Evolutionary conservation across 2,797 vertebrate species (phyloP).

Genomic region (Tapera naevia): DNA sequence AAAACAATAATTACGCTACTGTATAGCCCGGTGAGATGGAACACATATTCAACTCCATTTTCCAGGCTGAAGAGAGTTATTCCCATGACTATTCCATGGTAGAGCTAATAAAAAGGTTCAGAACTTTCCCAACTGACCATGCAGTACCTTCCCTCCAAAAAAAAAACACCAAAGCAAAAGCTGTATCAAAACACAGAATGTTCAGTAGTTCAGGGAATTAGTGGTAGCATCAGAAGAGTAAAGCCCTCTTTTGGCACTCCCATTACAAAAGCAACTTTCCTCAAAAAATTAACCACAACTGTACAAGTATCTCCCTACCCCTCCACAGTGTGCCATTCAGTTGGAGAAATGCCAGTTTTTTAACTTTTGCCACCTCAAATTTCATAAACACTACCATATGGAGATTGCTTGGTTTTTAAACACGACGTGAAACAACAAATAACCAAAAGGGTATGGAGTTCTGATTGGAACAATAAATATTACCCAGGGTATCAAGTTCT

Average conservation of each 20-base stretch:
- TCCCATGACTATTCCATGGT: neutral
- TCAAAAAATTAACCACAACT: neutral
- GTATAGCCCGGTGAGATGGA: neutral
- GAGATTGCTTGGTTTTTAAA: neutral
- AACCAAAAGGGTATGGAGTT: neutral
- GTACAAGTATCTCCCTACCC: neutral
- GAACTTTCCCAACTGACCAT: neutral
- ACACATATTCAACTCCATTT: neutral
- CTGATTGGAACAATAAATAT: neutral
- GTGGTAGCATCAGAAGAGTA: neutral
- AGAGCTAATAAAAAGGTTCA: neutral
- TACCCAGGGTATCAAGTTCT: neutral
- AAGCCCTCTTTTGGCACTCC: neutral
- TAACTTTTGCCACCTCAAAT: neutral
- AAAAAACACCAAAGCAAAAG: neutral
- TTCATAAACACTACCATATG: neutral
- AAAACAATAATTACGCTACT: neutral
- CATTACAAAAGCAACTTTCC: neutral
- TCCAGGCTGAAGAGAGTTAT: neutral
- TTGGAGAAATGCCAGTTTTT: neutral
- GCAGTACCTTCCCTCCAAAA: neutral
- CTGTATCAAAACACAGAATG: neutral
- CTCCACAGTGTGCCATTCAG: neutral
- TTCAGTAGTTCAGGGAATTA: neutral
- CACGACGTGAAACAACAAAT: neutral